A percentile compares a stretch with the other conserved stretches of the same genome.
phyloP scores from a whole-genome alignment of 2,888 invertebrate species.

The Argyra leucocephala region DNA sequence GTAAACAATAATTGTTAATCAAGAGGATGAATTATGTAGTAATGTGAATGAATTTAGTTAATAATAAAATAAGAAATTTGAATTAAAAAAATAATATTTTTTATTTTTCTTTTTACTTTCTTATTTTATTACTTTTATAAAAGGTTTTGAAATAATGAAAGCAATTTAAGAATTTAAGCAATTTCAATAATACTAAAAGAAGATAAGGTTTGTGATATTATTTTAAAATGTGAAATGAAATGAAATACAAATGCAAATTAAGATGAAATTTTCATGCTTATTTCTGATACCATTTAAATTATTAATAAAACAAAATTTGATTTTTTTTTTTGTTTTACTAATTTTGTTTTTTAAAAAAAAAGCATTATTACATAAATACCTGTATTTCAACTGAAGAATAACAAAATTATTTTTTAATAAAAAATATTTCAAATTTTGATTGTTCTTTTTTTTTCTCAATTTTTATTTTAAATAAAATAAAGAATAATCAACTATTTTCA shows the following conservation, averaged over 20 bases:
- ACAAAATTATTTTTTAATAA: neutral
- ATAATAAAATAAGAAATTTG: too few species aligned
- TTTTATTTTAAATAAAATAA: neutral
- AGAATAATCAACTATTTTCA: neutral
- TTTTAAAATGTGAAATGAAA: neutral
- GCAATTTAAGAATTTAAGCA: neutral
- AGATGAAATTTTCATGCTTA: neutral
- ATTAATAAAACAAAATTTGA: too few species aligned
- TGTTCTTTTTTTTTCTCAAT: neutral
- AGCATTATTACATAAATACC: constrained; percentile 6
- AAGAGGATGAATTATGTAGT: too few species aligned
- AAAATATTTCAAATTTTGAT: neutral
- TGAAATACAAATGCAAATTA: neutral
- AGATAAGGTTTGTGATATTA: too few species aligned
- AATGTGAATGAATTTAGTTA: too few species aligned
- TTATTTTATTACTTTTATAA: neutral
- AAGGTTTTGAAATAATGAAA: neutral
- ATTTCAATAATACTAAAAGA: neutral
- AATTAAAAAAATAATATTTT: too few species aligned
- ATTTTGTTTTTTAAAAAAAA: neutral
- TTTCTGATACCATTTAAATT: neutral
- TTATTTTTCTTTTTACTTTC: too few species aligned
- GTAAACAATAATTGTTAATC: too few species aligned
- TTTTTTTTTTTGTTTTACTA: neutral
- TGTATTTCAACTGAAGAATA: constrained; percentile 3